Evolutionary conservation across 2,113 vertebrate species (phyloP).

Genomic region (Leucosticte australis): DNA sequence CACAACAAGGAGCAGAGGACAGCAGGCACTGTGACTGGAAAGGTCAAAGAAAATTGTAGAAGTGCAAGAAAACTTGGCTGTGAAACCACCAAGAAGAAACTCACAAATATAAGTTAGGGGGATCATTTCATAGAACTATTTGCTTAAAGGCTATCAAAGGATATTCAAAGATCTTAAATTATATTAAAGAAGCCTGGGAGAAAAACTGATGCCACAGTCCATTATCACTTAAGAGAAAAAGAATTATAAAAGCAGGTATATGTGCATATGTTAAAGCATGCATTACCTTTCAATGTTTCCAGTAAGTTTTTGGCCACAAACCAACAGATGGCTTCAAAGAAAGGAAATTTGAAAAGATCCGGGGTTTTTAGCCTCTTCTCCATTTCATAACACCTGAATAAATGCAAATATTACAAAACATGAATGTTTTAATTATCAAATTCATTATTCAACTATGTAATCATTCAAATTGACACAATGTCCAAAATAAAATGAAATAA

Average conservation of each 20-base stretch:
- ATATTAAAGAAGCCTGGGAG: background rate
- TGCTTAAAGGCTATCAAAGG: background rate
- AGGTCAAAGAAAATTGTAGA: background rate
- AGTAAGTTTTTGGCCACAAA: constrained; percentile 97
- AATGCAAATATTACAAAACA: constrained; percentile 37
- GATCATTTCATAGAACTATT: background rate
- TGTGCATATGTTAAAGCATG: background rate
- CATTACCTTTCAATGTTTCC: constrained; percentile 93
- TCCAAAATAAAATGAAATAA: constrained; percentile 56
- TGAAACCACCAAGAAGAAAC: background rate
- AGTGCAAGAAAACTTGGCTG: background rate
- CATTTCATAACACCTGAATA: constrained; percentile 96
- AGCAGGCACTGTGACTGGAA: background rate
- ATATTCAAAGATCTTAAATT: background rate
- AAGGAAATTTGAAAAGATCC: constrained; percentile 98
- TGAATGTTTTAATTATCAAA: background rate
- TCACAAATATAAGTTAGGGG: background rate
- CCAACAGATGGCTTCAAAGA: constrained; percentile 99
- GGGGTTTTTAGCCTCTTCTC: constrained; percentile 97
- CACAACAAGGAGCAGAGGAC: background rate
- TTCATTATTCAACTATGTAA: constrained; percentile 5
- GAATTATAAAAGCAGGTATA: background rate
- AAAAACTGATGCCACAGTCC: background rate
- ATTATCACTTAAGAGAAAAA: background rate
- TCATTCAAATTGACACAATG: constrained; percentile 36